phyloP scores from a whole-genome alignment of 2,797 vertebrate species.

The Crax fasciolata region DNA sequence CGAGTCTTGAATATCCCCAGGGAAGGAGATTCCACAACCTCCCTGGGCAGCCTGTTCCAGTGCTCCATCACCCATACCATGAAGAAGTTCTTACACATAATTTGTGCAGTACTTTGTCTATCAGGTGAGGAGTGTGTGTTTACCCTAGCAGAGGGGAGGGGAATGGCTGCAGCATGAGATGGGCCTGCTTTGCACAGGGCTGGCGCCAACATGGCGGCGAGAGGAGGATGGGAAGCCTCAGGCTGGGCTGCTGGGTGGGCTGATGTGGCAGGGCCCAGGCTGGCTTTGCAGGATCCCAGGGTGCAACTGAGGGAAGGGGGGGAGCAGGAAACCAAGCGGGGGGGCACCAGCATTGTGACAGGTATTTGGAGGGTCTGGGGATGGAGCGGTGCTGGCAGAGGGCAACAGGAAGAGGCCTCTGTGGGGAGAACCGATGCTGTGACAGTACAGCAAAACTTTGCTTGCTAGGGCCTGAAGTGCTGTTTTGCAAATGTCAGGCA shows the following conservation, averaged over 20 bases:
- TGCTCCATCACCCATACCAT: too few relatives aligned
- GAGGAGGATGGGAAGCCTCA: not conserved
- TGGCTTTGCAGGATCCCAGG: not conserved
- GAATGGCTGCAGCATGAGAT: fast-evolving
- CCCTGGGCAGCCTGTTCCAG: too few relatives aligned
- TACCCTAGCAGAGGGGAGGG: fast-evolving
- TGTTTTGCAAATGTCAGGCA: not conserved
- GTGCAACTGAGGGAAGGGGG: not conserved
- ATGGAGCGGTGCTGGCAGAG: not conserved
- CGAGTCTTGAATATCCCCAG: too few relatives aligned
- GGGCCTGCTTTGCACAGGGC: not conserved
- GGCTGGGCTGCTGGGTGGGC: fast-evolving
- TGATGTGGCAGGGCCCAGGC: not conserved
- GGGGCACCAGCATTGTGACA: fast-evolving
- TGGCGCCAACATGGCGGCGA: fast-evolving
- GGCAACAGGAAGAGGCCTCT: fast-evolving
- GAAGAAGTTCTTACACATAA: too few relatives aligned
- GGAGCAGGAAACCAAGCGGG: not conserved
- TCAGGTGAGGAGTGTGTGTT: not conserved
- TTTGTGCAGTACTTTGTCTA: too few relatives aligned
- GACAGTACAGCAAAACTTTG: not conserved
- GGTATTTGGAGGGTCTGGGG: not conserved
- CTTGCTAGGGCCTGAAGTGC: not conserved
- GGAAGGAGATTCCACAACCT: too few relatives aligned
- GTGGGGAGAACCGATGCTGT: fast-evolving